Evolutionary conservation across 2,888 invertebrate species (phyloP), one percentile per base, ranked within the genome.

Genomic region (Zaprionus bogoriensis): DNA sequence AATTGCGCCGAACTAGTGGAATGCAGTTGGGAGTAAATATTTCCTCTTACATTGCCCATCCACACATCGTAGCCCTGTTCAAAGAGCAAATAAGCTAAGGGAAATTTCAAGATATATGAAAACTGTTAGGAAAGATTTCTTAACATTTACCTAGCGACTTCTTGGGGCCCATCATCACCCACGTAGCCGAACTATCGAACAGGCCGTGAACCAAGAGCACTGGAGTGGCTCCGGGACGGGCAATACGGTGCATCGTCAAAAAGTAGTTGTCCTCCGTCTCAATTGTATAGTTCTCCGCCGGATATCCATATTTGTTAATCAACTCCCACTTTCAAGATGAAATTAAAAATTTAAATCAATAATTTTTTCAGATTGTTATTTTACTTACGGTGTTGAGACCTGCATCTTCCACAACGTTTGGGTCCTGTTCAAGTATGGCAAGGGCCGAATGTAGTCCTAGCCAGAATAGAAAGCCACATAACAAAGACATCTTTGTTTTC

Each of bases 251-350:
- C 86, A 96, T 74, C 44, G 92, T 91, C 63, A 97, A 90, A 7
- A 95, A 92, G 81, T 95, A 97, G 0, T 95, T 95, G 91, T 97
- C 97, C 3, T 91, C 79, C 0, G 97, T 97, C 5, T 90, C 90
- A 0, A 94, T 92, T 0, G 81, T 80, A 79, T 95, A 93, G 0
- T 90, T 91, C 87, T 95, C 94, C 0, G 92, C 88, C 0, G 92
- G 92, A 84, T 95, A 95, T 0, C 93, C 92, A 74, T 94, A 93
- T 74, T 93, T 93, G 2, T 3, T 0, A 4, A 48, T 19, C 5
- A 57, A 22, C 7, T 10, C 41, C 7, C 6, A 23, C 55, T 47
- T 12, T 4, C 1, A 19, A 9, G n/a, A 14, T 4, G 3, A 17
- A 30, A 12, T 3, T 10, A n/a, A 36, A 3, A 3, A 5, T 23